These are phyloP conservation scores for Pycnomerus fuliginosus DNA, from an alignment of 2,888 invertebrate species.

Conservation along the genomic window DNA sequence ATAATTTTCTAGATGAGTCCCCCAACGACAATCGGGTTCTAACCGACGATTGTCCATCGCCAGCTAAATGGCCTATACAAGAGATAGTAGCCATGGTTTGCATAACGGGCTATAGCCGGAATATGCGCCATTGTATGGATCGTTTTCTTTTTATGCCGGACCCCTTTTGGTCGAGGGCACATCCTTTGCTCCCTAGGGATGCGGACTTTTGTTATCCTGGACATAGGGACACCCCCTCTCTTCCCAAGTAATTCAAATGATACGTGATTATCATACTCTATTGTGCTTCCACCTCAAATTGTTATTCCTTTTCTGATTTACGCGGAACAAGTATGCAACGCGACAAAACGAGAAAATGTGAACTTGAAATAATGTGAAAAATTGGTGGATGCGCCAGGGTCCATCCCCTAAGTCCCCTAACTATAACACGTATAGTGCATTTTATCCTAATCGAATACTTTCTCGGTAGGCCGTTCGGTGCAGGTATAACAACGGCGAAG, in stretches of 20 bases:
- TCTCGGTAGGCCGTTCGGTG: constrained; percentile 24
- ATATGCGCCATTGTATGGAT: constrained; percentile 46
- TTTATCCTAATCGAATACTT: constrained; percentile 20
- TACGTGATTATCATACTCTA: constrained; percentile 51
- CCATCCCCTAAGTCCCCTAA: no score
- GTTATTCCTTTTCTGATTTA: no score
- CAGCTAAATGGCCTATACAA: constrained; percentile 46
- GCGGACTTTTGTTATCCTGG: constrained; percentile 32
- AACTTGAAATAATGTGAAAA: no score
- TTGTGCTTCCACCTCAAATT: no score
- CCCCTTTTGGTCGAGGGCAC: constrained; percentile 40
- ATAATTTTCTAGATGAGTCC: constrained; percentile 49
- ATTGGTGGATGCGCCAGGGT: no score
- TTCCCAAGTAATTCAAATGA: constrained; percentile 45
- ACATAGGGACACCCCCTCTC: constrained; percentile 30
- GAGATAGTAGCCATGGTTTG: constrained; percentile 51
- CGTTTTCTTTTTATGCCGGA: constrained; percentile 47
- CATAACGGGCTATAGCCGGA: constrained; percentile 49
- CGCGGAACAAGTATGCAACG: no score
- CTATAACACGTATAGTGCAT: constrained; percentile 14
- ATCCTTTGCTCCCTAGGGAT: constrained; percentile 32
- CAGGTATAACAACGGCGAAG: constrained; percentile 26
- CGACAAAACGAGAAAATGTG: no score
- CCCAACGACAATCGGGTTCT: constrained; percentile 44
- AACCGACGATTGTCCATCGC: constrained; percentile 51